Conservation (phyloP, 1,140 invertebrate genomes). For the Bombus polaris region DNA sequence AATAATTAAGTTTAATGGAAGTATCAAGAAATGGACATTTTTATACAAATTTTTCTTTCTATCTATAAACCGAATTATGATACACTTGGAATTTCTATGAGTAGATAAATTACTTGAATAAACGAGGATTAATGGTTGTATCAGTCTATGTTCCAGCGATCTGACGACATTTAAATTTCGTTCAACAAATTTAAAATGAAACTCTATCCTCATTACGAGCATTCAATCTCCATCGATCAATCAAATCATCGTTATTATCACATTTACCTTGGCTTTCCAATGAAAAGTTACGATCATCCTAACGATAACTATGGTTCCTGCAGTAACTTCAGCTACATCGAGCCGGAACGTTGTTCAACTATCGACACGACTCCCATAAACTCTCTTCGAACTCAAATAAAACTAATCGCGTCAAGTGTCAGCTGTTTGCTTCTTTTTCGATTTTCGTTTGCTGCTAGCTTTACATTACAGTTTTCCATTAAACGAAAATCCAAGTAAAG, state of each 20-base stretch:
- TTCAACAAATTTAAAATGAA: not conserved
- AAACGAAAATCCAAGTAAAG: not conserved
- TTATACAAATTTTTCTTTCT: not conserved
- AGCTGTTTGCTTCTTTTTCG: not conserved
- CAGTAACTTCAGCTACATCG: not conserved
- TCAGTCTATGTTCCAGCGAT: not conserved
- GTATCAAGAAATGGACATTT: not conserved
- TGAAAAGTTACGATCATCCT: not conserved
- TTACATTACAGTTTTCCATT: not conserved
- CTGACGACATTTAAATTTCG: not conserved
- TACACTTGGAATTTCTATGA: no score
- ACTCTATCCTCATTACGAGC: not conserved
- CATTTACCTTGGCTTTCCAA: not conserved
- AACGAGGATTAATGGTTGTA: not conserved
- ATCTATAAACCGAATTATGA: not conserved
- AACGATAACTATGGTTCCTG: not conserved
- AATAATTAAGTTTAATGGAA: no score
- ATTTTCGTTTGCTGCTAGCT: not conserved
- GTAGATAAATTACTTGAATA: no score
- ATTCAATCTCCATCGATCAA: not conserved
- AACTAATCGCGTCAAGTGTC: not conserved
- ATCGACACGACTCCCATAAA: not conserved
- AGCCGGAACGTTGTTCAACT: not conserved
- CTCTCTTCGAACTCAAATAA: not conserved
- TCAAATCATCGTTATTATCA: not conserved